Evolutionary conservation across 2,888 invertebrate species (phyloP), one percentile per base, ranked within the genome.

Genomic region (Selenia dentaria): DNA sequence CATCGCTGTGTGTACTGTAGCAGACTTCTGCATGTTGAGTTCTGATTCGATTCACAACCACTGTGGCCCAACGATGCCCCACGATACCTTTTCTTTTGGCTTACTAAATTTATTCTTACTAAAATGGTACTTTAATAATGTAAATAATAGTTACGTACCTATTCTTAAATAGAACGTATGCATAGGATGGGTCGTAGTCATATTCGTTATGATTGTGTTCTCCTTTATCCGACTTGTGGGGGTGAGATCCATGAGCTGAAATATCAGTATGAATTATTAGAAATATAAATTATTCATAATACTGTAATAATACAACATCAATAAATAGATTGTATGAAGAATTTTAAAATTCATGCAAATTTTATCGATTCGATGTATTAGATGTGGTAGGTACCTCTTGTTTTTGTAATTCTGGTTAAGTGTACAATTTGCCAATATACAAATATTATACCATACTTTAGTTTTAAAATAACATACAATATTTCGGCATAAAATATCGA

Each of bases 131-230:
- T n/a, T n/a, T n/a, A n/a, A n/a, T n/a, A n/a, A n/a, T n/a, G n/a
- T n/a, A n/a, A n/a, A n/a, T n/a, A n/a, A n/a, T n/a, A n/a, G n/a
- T n/a, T n/a, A n/a, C n/a, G n/a, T 87, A 95, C 94, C 93, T 92
- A 70, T 95, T 93, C 70, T 94, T 94, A 52, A 97, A 94, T 59
- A 93, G 91, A 49, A 97, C 94, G 76, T 95, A 96, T 1, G 96
- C 94, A 70, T 94, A 95, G 59, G 95, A 95, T 11, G 95, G 93
- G 68, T 96, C 96, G 31, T 95, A 94, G 51, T 92, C 91, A 67
- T 91, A 93, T 54, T 92, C 91, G 61, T 91, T 92, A 69, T 93
- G 93, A 64, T 92, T 71, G 37, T 82, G 81, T 33, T 58, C 67
- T 38, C 64, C 63, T 39, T 66, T 71, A 14, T 59, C 65, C 6